Conservation (phyloP, 2,888 invertebrate species). For the Mongoloraphidia duomilia region DNA sequence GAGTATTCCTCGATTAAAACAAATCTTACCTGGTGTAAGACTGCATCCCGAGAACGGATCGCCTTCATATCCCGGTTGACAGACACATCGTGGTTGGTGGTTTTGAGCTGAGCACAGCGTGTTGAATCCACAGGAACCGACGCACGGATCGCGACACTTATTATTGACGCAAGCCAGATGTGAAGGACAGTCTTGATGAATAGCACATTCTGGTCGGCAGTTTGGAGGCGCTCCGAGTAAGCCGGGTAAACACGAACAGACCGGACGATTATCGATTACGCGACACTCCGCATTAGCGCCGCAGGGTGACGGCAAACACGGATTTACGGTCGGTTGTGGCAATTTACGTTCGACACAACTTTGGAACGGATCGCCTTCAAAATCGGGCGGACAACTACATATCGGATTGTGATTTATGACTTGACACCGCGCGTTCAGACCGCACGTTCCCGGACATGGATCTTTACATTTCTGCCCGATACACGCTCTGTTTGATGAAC, state of each 20-base stretch:
- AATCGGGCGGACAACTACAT: conserved; percentile 44
- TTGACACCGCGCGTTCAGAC: conserved; percentile 39
- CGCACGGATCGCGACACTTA: conserved; percentile 62
- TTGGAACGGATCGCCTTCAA: conserved; percentile 43
- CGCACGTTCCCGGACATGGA: conserved; percentile 46
- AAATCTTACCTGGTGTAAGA: conserved; percentile 30
- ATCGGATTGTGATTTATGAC: conserved; percentile 47
- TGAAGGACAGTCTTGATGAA: conserved; percentile 64
- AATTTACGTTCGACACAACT: conserved; percentile 31
- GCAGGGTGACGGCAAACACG: conserved; percentile 61
- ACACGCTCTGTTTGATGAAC: conserved; percentile 42
- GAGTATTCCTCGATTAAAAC: background rate
- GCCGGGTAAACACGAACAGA: conserved; percentile 57
- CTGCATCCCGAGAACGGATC: conserved; percentile 67
- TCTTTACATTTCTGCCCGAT: conserved; percentile 46
- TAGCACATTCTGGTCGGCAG: conserved; percentile 63
- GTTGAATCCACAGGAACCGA: conserved; percentile 62
- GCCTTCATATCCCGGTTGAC: conserved; percentile 58
- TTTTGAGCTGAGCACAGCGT: conserved; percentile 59
- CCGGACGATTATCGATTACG: conserved; percentile 44
- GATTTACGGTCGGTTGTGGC: conserved; percentile 28
- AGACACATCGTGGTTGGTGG: conserved; percentile 62
- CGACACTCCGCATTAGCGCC: conserved; percentile 55
- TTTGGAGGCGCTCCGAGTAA: conserved; percentile 68
- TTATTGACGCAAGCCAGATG: conserved; percentile 56